A percentile compares a stretch with the other conserved stretches of the same genome.
phyloP scores from a whole-genome alignment of 2,113 vertebrate species.

The Microtus richardsoni region DNA sequence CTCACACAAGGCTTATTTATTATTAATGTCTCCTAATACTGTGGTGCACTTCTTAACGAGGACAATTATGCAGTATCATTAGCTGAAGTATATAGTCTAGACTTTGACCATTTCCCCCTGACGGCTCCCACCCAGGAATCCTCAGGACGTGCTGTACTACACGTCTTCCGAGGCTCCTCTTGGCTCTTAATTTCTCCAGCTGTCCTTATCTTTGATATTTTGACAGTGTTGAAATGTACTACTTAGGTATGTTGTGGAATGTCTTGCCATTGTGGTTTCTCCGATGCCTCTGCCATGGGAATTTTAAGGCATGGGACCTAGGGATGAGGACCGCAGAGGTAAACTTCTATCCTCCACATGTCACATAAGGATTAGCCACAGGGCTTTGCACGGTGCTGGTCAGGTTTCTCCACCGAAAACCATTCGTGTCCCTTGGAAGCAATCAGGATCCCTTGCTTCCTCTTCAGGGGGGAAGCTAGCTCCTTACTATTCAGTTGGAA shows the following conservation, averaged over 20 bases:
- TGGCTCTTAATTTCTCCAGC: not conserved
- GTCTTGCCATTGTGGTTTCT: not conserved
- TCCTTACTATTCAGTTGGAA: not conserved
- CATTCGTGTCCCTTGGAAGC: not conserved
- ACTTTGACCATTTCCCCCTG: not conserved
- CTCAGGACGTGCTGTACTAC: no score
- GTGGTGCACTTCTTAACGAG: not conserved
- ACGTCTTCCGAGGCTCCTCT: not conserved
- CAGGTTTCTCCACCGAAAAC: not conserved
- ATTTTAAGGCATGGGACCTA: not conserved
- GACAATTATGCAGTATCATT: not conserved
- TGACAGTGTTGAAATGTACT: not conserved
- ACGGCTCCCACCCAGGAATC: not conserved
- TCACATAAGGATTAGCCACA: not conserved
- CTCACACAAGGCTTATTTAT: not conserved
- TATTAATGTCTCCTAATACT: constrained; percentile 9
- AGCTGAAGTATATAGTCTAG: not conserved
- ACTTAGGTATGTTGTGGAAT: not conserved
- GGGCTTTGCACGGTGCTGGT: not conserved
- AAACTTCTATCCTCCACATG: not conserved
- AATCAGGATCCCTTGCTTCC: not conserved
- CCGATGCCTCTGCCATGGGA: not conserved
- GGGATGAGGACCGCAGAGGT: not conserved
- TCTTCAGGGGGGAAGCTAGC: not conserved
- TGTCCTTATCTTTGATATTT: not conserved